phyloP scores from a whole-genome alignment of 2,888 invertebrate species.

The Trichopoda pennipes region DNA sequence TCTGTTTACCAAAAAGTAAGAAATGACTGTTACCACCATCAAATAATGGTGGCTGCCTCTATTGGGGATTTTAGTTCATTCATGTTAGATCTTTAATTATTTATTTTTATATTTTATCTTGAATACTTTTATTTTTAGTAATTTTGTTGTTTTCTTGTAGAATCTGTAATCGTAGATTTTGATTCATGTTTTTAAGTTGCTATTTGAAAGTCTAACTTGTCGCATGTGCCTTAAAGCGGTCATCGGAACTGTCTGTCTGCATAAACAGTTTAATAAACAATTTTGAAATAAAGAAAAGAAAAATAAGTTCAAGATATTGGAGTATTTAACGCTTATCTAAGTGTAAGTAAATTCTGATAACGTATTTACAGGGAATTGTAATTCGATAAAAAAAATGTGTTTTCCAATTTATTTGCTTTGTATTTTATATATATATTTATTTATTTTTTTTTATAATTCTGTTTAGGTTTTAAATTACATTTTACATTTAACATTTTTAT shows the following conservation, averaged over 20 bases:
- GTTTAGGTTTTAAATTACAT: neutral
- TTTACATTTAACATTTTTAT: neutral
- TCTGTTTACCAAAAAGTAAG: neutral
- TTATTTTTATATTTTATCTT: constrained; percentile 27
- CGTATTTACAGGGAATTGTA: too few species aligned
- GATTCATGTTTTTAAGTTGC: constrained; percentile 30
- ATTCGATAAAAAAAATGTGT: too few species aligned
- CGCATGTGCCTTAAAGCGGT: constrained; percentile 21
- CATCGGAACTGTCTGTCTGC: constrained; percentile 1
- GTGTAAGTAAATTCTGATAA: constrained; percentile 1
- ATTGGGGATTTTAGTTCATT: constrained; percentile 16
- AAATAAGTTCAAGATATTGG: neutral
- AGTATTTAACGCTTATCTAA: neutral
- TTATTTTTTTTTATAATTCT: neutral
- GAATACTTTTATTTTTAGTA: neutral
- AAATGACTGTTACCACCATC: constrained; percentile 33
- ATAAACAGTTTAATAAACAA: neutral
- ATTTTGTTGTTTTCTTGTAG: constrained; percentile 17
- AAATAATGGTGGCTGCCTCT: constrained; percentile 1
- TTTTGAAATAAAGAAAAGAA: neutral
- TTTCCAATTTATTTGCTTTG: neutral
- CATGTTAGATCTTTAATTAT: constrained; percentile 35
- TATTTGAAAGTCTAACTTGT: constrained; percentile 38
- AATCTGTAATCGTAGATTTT: constrained; percentile 29
- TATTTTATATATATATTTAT: too few species aligned